phyloP scores from a whole-genome alignment of 2,797 vertebrate species.

The Semotilus atromaculatus region DNA sequence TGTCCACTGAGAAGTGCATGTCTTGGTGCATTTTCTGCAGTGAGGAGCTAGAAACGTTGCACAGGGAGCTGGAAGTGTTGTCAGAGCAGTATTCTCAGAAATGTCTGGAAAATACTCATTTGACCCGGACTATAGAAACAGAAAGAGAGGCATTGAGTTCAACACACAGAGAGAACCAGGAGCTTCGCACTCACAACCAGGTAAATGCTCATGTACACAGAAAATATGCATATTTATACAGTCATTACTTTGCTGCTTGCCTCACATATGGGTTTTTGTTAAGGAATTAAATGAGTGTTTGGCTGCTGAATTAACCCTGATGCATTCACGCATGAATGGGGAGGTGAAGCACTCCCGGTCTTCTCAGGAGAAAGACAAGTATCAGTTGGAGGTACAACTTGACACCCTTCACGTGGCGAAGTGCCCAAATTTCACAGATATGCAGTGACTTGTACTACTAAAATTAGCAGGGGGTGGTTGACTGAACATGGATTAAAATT shows the following conservation, averaged over 20 bases:
- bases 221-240: not conserved
- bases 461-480: constrained; percentile 11
- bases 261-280: constrained; percentile 9
- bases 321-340: constrained; percentile 79
- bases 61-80: constrained; percentile 89
- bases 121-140: constrained; percentile 86
- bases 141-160: constrained; percentile 85
- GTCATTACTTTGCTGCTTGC: not conserved
- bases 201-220: constrained; percentile 63
- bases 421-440: not conserved
- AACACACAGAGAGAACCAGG: constrained; percentile 88
- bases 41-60: constrained; percentile 88
- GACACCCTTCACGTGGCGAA: not conserved
- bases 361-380: constrained; percentile 81
- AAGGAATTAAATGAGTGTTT: constrained; percentile 87
- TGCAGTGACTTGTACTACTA: not conserved
- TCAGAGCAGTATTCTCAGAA: constrained; percentile 94
- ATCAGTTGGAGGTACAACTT: constrained; percentile 85
- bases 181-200: constrained; percentile 87
- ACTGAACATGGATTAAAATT: constrained; percentile 2
- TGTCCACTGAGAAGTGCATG: not conserved
- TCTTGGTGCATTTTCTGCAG: constrained; percentile 70
- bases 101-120: constrained; percentile 90
- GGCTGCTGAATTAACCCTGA: constrained; percentile 81
- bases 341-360: constrained; percentile 76